phyloP scores from a whole-genome alignment of 2,888 invertebrate genomes.

The Agrenia bidenticulata region DNA sequence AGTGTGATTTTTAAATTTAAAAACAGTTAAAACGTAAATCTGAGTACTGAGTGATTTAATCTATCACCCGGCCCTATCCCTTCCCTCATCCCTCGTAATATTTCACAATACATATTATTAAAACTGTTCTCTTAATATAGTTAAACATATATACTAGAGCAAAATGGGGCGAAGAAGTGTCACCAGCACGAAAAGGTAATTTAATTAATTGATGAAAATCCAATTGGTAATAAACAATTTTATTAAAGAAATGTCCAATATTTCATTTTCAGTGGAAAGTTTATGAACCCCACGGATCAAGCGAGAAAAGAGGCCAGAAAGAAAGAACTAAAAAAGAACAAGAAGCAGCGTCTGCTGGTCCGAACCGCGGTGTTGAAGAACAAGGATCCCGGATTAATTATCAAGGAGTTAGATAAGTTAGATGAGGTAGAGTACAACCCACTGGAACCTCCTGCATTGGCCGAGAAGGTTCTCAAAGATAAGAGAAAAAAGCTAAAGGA shows the following conservation, averaged over 20 bases:
- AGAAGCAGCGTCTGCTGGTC: constrained; percentile 93
- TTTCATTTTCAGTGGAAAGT: constrained; percentile 76
- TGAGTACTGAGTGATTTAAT: no score
- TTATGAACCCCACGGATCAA: constrained; percentile 99
- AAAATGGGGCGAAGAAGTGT: constrained; percentile 94
- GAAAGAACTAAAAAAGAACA: constrained; percentile 97
- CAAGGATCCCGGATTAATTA: constrained; percentile 92
- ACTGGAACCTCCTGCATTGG: constrained; percentile 87
- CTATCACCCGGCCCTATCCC: no score
- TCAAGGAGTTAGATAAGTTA: constrained; percentile 94
- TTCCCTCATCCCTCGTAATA: no score
- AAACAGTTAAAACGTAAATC: no score
- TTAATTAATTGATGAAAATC: no score
- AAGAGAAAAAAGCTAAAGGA: constrained; percentile 93
- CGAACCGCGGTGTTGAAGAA: constrained; percentile 95
- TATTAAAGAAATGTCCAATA: no score
- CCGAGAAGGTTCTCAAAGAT: constrained; percentile 94
- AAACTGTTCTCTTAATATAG: no score
- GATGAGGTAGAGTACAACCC: constrained; percentile 99
- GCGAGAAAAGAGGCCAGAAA: constrained; percentile 97
- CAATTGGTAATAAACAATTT: no score
- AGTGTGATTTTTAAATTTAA: no score
- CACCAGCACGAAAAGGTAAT: no score
- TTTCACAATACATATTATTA: no score
- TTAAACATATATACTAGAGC: no score